Conservation (phyloP, 2,113 vertebrate genomes). For the Microcebus tavaratra region DNA sequence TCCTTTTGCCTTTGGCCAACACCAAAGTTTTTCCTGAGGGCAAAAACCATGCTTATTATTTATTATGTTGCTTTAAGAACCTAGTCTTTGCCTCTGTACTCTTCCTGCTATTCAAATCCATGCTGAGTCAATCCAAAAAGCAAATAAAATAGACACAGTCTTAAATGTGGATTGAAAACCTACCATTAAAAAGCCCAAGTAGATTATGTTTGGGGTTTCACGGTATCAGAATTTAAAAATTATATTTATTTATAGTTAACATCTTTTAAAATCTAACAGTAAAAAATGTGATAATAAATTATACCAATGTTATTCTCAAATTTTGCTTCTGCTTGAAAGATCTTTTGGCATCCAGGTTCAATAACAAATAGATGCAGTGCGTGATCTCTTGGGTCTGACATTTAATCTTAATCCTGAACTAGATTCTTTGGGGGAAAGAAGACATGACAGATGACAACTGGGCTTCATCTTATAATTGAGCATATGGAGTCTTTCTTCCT, state of each 20-base stretch:
- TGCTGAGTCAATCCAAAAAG: neutral
- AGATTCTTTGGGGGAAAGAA: neutral
- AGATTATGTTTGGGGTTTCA: neutral
- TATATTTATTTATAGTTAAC: neutral
- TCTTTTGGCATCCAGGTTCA: slow-evolving; percentile 41
- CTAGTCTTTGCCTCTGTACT: neutral
- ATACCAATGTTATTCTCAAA: neutral
- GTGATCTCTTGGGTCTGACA: neutral
- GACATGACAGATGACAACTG: slow-evolving; percentile 37
- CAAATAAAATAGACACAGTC: neutral
- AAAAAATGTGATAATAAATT: slow-evolving; percentile 24
- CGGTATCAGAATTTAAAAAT: neutral
- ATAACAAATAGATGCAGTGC: neutral
- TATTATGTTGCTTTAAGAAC: neutral
- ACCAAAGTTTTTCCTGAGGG: neutral
- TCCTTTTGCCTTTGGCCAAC: neutral
- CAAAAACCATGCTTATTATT: neutral
- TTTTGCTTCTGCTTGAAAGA: neutral
- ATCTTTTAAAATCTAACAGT: neutral
- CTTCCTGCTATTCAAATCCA: neutral
- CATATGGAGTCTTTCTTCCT: slow-evolving; percentile 1
- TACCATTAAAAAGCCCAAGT: neutral
- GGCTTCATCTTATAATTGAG: slow-evolving; percentile 38
- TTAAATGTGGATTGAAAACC: neutral
- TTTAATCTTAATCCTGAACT: slow-evolving; percentile 61